phyloP scores from a whole-genome alignment of 2,113 vertebrate genomes.

The Pholis gunnellus region DNA sequence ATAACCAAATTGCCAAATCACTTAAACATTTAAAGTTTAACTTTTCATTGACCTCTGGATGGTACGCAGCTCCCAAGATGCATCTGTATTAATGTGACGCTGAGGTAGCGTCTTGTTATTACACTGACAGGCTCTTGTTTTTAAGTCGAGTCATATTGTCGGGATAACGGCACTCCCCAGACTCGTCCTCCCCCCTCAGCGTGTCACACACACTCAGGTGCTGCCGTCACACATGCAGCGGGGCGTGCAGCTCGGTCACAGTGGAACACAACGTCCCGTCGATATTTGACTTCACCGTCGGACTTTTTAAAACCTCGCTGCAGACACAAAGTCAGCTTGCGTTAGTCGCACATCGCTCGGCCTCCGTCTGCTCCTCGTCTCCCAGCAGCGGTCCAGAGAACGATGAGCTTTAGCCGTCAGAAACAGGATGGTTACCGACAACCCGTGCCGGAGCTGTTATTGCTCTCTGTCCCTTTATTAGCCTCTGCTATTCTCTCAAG shows the following conservation, averaged over 20 bases:
- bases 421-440: slow-evolving; percentile 12
- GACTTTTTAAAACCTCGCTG: not conserved
- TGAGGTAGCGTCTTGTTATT: not conserved
- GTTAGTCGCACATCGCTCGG: slow-evolving; percentile 13
- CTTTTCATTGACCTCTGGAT: not conserved
- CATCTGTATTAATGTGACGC: no score
- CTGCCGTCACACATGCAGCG: not conserved
- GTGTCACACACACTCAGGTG: not conserved
- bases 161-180: no score
- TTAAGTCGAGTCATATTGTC: not conserved
- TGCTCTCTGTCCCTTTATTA: slow-evolving; percentile 38
- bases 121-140: not conserved
- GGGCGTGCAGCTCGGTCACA: not conserved
- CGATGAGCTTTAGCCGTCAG: slow-evolving; percentile 39
- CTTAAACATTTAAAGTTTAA: not conserved
- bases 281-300: slow-evolving; percentile 9
- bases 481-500: slow-evolving; percentile 30
- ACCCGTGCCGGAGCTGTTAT: slow-evolving; percentile 6
- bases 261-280: not conserved
- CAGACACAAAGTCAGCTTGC: slow-evolving; percentile 1
- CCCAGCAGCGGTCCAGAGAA: slow-evolving; percentile 20
- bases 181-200: not conserved
- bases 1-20: not conserved
- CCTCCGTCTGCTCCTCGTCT: slow-evolving; percentile 9
- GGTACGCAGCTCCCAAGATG: not conserved